Conservation (phyloP, 1,140 invertebrate species). For the Dysdera silvatica region DNA sequence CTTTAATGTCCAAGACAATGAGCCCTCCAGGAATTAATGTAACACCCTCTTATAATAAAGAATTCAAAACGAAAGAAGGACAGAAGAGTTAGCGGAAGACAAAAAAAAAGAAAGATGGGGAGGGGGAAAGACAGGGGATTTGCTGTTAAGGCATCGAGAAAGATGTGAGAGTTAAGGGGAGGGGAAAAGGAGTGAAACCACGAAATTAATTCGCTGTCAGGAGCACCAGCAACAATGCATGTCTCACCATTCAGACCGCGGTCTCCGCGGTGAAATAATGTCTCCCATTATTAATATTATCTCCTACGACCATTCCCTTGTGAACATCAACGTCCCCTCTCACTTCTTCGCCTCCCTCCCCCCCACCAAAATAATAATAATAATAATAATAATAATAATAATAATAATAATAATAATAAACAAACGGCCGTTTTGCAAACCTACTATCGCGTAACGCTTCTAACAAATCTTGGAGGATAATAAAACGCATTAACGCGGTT, state of each 20-base stretch:
- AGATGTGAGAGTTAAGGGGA: neutral
- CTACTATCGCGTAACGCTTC: conserved; percentile 13
- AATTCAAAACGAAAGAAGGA: conserved; percentile 5
- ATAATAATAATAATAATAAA: too few relatives aligned
- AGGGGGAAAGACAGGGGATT: neutral
- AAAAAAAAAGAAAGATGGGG: conserved; percentile 12
- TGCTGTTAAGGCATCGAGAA: neutral
- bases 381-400: too few relatives aligned
- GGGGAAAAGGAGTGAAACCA: neutral
- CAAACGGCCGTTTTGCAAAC: too few relatives aligned
- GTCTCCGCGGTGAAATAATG: conserved; percentile 26
- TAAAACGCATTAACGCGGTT: conserved; percentile 27
- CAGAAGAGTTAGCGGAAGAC: neutral
- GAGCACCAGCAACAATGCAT: conserved; percentile 26
- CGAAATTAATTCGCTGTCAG: conserved; percentile 29
- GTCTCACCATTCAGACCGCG: conserved; percentile 12
- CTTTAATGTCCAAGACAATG: too few relatives aligned
- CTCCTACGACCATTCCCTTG: too few relatives aligned
- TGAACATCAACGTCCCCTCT: too few relatives aligned
- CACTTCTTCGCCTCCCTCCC: neutral
- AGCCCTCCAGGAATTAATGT: too few relatives aligned
- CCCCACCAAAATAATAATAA: conserved; percentile 4
- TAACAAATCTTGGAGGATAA: conserved; percentile 22
- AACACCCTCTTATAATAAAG: too few relatives aligned
- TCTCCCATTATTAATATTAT: conserved; percentile 30